Evolutionary conservation across 1,140 invertebrate species (phyloP).

Genomic region (Tyrophagus putrescentiae): DNA sequence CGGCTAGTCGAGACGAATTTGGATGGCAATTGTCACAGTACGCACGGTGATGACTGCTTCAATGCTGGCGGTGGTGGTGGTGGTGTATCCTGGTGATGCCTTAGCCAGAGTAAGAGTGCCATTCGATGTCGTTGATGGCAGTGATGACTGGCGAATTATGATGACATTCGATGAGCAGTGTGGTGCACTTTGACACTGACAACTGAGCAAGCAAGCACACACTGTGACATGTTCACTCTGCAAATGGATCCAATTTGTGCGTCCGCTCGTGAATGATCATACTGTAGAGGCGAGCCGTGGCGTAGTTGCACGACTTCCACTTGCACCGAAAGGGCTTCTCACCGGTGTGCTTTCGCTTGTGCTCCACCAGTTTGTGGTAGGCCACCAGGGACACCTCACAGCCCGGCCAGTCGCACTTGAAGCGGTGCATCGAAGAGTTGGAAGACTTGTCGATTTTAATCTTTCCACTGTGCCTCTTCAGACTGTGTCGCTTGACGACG

Average conservation of each 20-base stretch:
- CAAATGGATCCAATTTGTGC: constrained; percentile 16
- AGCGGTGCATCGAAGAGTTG: constrained; percentile 18
- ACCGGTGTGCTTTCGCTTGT: constrained; percentile 86
- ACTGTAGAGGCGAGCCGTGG: constrained; percentile 30
- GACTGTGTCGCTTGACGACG: constrained; percentile 12
- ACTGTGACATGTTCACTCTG: not conserved
- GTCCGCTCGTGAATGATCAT: constrained; percentile 20
- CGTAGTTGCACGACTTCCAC: constrained; percentile 82
- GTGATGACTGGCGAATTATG: not conserved
- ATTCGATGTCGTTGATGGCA: not conserved
- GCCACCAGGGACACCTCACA: constrained; percentile 20
- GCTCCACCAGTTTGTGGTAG: constrained; percentile 69
- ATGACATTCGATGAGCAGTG: not conserved
- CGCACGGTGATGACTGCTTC: too few relatives aligned
- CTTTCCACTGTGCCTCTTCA: constrained; percentile 4
- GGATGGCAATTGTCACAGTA: too few relatives aligned
- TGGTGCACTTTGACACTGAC: not conserved
- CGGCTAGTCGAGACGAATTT: too few relatives aligned
- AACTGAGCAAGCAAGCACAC: not conserved
- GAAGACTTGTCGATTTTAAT: constrained; percentile 16
- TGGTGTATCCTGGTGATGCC: too few relatives aligned
- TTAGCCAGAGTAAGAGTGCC: too few relatives aligned
- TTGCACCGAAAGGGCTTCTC: constrained; percentile 99
- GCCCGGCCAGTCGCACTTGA: constrained; percentile 19
- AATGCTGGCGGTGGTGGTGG: too few relatives aligned